phyloP scores from a whole-genome alignment of 2,888 invertebrate genomes.

The Caenorhabditis afra region DNA sequence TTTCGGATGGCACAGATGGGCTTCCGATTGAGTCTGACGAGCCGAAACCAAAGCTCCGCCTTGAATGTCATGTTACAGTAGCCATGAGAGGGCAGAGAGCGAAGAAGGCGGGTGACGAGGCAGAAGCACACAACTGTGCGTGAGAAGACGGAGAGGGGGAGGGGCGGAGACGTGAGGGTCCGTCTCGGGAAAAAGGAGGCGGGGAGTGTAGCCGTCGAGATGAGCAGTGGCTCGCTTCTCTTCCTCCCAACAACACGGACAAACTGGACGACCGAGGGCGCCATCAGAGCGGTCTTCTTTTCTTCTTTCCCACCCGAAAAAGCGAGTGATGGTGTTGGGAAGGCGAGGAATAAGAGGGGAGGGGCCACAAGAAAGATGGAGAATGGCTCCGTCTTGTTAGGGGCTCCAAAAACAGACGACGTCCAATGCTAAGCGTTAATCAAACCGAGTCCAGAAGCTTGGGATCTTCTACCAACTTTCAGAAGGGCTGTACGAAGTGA shows the following conservation, averaged over 20 bases:
- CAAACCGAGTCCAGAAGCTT: too few relatives aligned
- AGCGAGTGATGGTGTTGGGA: slow-evolving; percentile 3
- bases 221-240: slow-evolving; percentile 46
- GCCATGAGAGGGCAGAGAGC: slow-evolving; percentile 33
- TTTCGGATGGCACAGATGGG: background rate
- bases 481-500: too few relatives aligned
- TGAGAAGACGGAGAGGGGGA: background rate
- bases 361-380: background rate
- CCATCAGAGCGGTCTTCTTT: slow-evolving; percentile 34
- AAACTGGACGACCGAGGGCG: slow-evolving; percentile 25
- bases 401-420: slow-evolving; percentile 21
- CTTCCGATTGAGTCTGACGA: slow-evolving; percentile 9
- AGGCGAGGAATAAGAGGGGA: background rate
- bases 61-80: slow-evolving; percentile 42
- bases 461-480: too few relatives aligned
- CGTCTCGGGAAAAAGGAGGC: slow-evolving; percentile 10
- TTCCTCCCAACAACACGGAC: slow-evolving; percentile 24
- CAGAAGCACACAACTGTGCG: slow-evolving; percentile 18
- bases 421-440: slow-evolving; percentile 13
- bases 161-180: slow-evolving; percentile 29
- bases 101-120: slow-evolving; percentile 12
- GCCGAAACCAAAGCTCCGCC: slow-evolving; percentile 46
- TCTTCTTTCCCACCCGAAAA: background rate
- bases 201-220: slow-evolving; percentile 45
- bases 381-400: slow-evolving; percentile 14